Base-by-base conservation (phyloP, 2,888 invertebrate genomes). In the Molorchus minor region DNA sequence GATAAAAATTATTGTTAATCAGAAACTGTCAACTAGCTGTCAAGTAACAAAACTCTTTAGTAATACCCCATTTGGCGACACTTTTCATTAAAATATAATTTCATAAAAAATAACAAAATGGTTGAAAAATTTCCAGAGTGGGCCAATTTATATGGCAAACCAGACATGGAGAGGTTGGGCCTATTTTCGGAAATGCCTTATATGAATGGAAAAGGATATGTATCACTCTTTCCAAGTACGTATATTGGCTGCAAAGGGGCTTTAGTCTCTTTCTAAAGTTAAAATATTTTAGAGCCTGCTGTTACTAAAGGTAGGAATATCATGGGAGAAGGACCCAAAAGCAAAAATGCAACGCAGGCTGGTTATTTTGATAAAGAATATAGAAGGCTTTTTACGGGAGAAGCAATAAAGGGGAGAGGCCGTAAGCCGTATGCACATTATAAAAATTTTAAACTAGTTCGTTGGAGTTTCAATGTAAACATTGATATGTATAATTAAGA, bases 291-390 rank as follows among this genome's bases (percentile, higher is more conserved):
- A 56, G 53, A 55, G 29, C 61, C 61, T 0, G 20, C 17, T 10
- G 30, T 30, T 13, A 58, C 40, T 0, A 77, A 76, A 67, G 75
- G 76, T 0, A 65, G 62, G 10, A 79, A 78, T 58, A 75, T 81
- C 68, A 62, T 77, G 25, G 71, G 76, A 7, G 77, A 73, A 7
- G 76, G 75, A 0, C 71, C 73, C 1, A 82, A 81, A 70, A 68
- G 67, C n/a, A 82, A 80, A 71, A 68, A 69, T 40, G 82, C 78
- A 0, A 77, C 74, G 8, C 77, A 77, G 41, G 78, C 80, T 55
- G 80, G 81, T 35, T 82, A 84, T 56, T 85, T 85, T 64, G 82
- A 83, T 2, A 67, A 72, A 36, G 71, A 78, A 59, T 83, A 82
- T 62, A 78, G 74, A 60, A 71, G 84, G 46, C 62, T 84, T 29